Base-by-base conservation (phyloP, 2,888 invertebrate species). In the Dione juno region DNA sequence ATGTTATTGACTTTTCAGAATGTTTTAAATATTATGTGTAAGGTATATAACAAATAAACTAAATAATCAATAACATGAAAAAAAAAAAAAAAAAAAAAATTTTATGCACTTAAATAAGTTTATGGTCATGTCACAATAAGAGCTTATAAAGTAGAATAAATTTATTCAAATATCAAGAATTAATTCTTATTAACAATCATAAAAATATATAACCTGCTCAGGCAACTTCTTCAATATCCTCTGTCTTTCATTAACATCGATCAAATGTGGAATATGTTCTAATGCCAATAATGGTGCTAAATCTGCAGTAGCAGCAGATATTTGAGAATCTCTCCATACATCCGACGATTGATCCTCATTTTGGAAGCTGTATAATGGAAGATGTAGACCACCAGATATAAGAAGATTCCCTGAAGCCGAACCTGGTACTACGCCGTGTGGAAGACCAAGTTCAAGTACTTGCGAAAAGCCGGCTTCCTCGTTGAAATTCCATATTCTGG, bases 391-490 rank as follows among this genome's bases (percentile, higher is more conserved):
- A 6, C 95, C 95, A 50, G 95, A 93, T 1, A 95, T 93, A 0
- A 95, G 84, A 0, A 95, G 88, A 1, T 94, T 93, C 0, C 95
- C 95, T 72, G 94, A 93, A 67, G 95, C 95, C 0, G 95, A 95
- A 0, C 95, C 95, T 0, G 95, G 95, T 0, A 95, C 94, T 0
- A 95, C 94, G 2, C 94, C 95, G 66, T 94, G 94, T 0, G 95
- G 95, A 0, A 95, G 90, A 74, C 95, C 95, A 0, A 95, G 88
- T 79, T 95, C 95, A 0, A 95, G 84, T 0, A 95, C 95, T 91
- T 95, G 95, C 0, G 95, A 95, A 81, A 95, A 95, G 0, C 95
- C 95, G 0, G 95, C 95, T 84, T 95, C 95, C 81, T 95, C 95
- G 79, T 95, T 95, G 87, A 95, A 95, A 81, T 95, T 95, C 95